Evolutionary conservation across 2,113 vertebrate genomes (phyloP), one percentile per base, ranked within the genome.

Genomic region (Heliornis fulica): DNA sequence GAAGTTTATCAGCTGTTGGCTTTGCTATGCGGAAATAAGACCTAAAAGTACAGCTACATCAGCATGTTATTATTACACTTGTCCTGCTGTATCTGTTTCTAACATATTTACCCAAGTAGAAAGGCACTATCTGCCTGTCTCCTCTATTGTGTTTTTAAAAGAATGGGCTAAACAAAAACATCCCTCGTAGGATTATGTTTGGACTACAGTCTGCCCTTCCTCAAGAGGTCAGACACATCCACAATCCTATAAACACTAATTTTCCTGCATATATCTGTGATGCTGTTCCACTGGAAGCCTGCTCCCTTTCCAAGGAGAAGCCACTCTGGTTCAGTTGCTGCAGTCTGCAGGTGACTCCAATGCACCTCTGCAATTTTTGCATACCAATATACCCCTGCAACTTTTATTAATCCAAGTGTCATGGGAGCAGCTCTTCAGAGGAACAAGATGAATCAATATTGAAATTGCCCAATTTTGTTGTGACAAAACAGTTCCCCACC

Each of bases 401-500:
- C 8, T 40, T 90, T 23, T 34, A 11, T 65, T 11, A 54, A 0
- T 43, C 5, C 3, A 40, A 56, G 14, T 1, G 6, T 41, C 4
- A 21, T 4, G 1, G 2, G 6, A 76, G n/a, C 28, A 48, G 31
- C 36, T 84, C 19, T 36, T 22, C 25, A 63, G n/a, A 76, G 36
- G 40, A 85, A 22, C 34, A 72, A 18, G 21, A 59, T 56, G 31
- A 40, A 34, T 72, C 17, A 36, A 18, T 32, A 63, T 20, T 59
- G 78, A 87, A 91, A 71, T 13, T 31, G 6, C 13, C 50, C 34
- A 14, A 28, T 65, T 80, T 40, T 53, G 1, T 56, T 68, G 43
- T 34, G 26, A 74, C 9, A 3, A 40, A 8, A n/a, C 14, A 38
- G 34, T 54, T 75, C 8, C 45, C 7, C n/a, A 66, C 4, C 23